Evolutionary conservation across 2,888 invertebrate species (phyloP).

Genomic region (Neoscelio sp.): DNA sequence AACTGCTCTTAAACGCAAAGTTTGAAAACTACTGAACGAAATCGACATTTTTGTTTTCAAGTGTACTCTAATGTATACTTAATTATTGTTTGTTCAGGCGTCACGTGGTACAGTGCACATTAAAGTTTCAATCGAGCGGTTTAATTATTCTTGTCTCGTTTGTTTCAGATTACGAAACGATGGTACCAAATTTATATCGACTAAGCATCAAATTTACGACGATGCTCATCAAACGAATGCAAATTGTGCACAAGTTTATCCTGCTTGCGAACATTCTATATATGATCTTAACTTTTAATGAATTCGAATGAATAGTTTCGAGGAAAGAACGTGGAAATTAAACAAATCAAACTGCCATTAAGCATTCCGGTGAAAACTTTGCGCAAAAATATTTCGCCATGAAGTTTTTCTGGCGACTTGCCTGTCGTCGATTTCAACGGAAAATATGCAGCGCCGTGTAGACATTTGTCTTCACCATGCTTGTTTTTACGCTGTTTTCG

Average conservation of each 20-base stretch:
- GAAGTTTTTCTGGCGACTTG: constrained; percentile 71
- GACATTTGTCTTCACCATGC: constrained; percentile 32
- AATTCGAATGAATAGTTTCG: constrained; percentile 2
- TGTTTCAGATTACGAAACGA: constrained; percentile 76
- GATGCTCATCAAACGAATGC: constrained; percentile 81
- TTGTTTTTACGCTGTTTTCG: constrained; percentile 30
- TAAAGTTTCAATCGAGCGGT: constrained; percentile 50
- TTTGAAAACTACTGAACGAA: constrained; percentile 32
- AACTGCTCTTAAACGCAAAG: constrained; percentile 22
- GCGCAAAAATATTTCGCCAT: constrained; percentile 39
- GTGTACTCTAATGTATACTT: constrained; percentile 25
- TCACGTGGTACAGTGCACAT: constrained; percentile 42
- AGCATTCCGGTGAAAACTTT: constrained; percentile 7
- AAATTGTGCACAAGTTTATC: constrained; percentile 83
- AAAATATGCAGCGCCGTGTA: constrained; percentile 54
- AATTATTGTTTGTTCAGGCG: constrained; percentile 58
- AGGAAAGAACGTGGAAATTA: background rate
- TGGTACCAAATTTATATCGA: constrained; percentile 76
- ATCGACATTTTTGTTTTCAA: constrained; percentile 56
- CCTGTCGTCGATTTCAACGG: constrained; percentile 60
- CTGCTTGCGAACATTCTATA: constrained; percentile 82
- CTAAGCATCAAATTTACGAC: constrained; percentile 82
- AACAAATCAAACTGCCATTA: constrained; percentile 22
- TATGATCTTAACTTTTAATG: constrained; percentile 77
- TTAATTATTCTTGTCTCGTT: constrained; percentile 62